These are phyloP conservation scores for Corythoichthys haematopterus DNA, from an alignment of 2,113 vertebrate genomes.

Conservation along the genomic window DNA sequence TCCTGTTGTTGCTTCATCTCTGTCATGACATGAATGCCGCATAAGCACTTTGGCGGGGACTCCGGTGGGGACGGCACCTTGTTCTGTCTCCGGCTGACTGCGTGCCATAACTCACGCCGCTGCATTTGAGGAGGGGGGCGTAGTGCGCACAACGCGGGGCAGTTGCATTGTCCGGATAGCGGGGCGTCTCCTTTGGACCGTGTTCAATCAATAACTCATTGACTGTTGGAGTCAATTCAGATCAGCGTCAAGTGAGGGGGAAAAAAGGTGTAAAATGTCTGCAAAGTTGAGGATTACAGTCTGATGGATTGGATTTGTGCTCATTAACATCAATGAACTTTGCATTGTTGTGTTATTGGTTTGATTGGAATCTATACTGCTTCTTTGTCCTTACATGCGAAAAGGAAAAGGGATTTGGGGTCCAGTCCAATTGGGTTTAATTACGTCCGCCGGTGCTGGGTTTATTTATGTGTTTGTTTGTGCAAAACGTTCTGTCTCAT, in stretches of 20 bases:
- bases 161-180: not conserved
- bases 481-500: not conserved
- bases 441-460: not conserved
- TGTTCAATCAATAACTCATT: constrained; percentile 31
- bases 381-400: not conserved
- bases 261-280: constrained; percentile 1
- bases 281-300: not conserved
- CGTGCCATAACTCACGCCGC: constrained; percentile 11
- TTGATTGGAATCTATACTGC: not conserved
- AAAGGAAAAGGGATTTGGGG: not conserved
- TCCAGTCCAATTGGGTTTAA: not conserved
- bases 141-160: not conserved
- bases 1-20: constrained; percentile 15
- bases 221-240: not conserved
- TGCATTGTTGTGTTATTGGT: not conserved
- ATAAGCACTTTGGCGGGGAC: constrained; percentile 27
- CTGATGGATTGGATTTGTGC: not conserved
- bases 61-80: constrained; percentile 17
- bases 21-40: constrained; percentile 40
- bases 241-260: not conserved
- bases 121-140: not conserved
- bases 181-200: constrained; percentile 13
- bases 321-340: not conserved
- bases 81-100: constrained; percentile 7
- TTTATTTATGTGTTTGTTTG: not conserved